Evolutionary conservation across 2,113 vertebrate species (phyloP), one percentile per base, ranked within the genome.

Genomic region (Pundamilia nyererei): DNA sequence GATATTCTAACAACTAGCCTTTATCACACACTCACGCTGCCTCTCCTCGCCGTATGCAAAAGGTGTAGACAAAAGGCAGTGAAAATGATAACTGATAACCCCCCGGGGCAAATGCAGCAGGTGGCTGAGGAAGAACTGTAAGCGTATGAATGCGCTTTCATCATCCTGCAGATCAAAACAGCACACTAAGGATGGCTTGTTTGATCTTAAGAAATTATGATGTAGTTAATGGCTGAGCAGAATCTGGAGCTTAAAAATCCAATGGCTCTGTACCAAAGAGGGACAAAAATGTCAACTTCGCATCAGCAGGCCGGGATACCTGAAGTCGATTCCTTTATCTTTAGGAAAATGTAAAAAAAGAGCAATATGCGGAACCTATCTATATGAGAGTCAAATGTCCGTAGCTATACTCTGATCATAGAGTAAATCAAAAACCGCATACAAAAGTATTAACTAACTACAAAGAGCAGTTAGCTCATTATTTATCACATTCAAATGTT

Each of bases 41-140:
- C 38, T 75, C 45, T 38, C 35, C 33, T 21, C 58, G 55, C 33
- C 11, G 17, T 35, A 40, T 51, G 68, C 19, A 51, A 49, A 81
- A 9, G 6, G 26, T 58, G 81, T 29, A 49, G 40, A 77, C 75
- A 89, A 81, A 55, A 11, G 6, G 38, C 40, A 49, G 35, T 11
- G 55, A 86, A 47, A 81, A 91, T 75, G 79, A 84, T 92, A 91
- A 92, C 80, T 89, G 86, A 91, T 85, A 87, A 80, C 35, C 80
- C 31, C 19, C 62, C 3, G 17, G 60, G 87, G 83, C 24, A 72
- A 47, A 87, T 38, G 15, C 68, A 84, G 90, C 90, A 89, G 89
- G 83, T 93, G 86, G 87, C 86, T 86, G 85, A 80, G 21, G 40
- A 89, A 85, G 60, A 79, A 33, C 81, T 87, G 58, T 49, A 42